A percentile compares a stretch with the other conserved stretches of the same genome.
These are phyloP conservation scores for Pseudorhombus dupliciocellatus DNA, from an alignment of 2,113 vertebrate genomes.

Conservation along the genomic window DNA sequence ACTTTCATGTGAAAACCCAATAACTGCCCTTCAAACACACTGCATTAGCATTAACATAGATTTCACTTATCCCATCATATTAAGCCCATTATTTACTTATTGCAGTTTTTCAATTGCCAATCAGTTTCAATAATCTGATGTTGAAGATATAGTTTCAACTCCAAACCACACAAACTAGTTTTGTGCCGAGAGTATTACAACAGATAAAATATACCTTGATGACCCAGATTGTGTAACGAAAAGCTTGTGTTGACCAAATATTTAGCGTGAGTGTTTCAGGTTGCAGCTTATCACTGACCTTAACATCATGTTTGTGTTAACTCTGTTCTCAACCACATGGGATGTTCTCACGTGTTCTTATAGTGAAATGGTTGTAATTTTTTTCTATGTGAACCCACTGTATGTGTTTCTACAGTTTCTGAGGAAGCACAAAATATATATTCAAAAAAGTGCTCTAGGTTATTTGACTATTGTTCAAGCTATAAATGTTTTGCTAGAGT, in stretches of 20 bases:
- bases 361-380: conserved; percentile 63
- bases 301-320: conserved; percentile 33
- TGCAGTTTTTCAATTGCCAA: neutral
- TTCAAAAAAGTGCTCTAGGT: conserved; percentile 64
- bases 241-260: conserved; percentile 59
- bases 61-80: neutral
- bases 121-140: too few relatives aligned
- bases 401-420: conserved; percentile 75
- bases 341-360: conserved; percentile 54
- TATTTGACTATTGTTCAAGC: conserved; percentile 77
- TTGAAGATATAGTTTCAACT: neutral
- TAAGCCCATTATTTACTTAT: conserved; percentile 4
- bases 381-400: conserved; percentile 70
- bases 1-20: too few relatives aligned
- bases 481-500: conserved; percentile 84
- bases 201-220: conserved; percentile 1
- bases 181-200: conserved; percentile 48
- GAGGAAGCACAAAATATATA: conserved; percentile 50
- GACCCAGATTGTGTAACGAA: conserved; percentile 46
- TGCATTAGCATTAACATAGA: too few relatives aligned
- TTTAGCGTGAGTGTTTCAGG: conserved; percentile 57
- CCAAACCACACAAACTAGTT: conserved; percentile 40
- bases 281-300: conserved; percentile 33
- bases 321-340: neutral
- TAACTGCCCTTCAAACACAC: too few relatives aligned